Percentiles rank a stretch among this genome's conserved stretches.
Conservation (phyloP, 1,140 invertebrate genomes). For the Nasonia longicornis region DNA sequence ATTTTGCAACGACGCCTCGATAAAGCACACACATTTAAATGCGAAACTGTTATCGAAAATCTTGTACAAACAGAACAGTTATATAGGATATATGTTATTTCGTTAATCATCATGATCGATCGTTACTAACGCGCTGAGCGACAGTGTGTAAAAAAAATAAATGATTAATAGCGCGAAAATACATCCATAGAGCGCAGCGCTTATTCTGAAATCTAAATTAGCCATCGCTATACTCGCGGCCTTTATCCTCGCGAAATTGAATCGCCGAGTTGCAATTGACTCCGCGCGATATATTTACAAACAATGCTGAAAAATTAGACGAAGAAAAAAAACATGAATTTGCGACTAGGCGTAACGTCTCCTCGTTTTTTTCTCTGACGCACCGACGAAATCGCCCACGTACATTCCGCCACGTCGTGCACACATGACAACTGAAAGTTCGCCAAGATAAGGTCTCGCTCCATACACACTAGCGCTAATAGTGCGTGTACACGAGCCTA, state of each 20-base stretch:
- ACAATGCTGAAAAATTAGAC: neutral
- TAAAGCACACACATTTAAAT: neutral
- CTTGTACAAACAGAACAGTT: neutral
- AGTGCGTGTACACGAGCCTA: neutral
- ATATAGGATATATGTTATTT: neutral
- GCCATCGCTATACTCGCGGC: too few relatives aligned
- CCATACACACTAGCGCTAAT: neutral
- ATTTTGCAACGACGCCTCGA: conserved; percentile 18
- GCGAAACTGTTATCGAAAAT: conserved; percentile 7
- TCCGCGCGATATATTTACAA: neutral
- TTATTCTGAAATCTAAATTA: too few relatives aligned
- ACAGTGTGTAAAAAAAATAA: neutral
- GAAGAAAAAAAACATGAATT: neutral
- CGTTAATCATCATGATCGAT: neutral
- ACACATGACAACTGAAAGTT: conserved; percentile 36
- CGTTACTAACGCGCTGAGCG: neutral
- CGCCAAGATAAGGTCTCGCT: conserved; percentile 35
- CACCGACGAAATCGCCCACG: conserved; percentile 22
- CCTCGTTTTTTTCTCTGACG: neutral
- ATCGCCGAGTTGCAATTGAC: neutral
- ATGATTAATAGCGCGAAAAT: neutral
- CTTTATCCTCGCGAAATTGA: neutral
- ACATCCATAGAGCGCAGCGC: neutral
- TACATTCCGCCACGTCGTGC: conserved; percentile 16
- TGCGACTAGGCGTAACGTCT: conserved; percentile 21